These are phyloP conservation scores for Craniophora ligustri DNA, from an alignment of 2,888 invertebrate genomes.

Conservation along the genomic window DNA sequence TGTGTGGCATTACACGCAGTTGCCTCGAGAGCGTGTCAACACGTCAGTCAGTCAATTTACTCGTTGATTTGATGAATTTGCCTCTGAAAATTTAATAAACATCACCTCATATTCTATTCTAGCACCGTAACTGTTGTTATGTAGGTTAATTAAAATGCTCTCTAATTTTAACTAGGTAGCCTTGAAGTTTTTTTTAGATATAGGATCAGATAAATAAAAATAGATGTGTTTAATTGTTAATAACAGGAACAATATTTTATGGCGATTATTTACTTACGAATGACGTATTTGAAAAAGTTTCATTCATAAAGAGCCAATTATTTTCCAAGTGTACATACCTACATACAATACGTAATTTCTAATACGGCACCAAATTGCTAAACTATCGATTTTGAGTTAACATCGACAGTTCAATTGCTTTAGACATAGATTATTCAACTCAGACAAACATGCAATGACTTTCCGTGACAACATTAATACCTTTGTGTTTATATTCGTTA, in stretches of 20 bases:
- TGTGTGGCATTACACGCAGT: slow-evolving; percentile 29
- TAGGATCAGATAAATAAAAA: no score
- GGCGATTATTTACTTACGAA: no score
- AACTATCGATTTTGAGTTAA: slow-evolving; percentile 32
- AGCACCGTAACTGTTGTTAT: not conserved
- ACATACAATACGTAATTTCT: not conserved
- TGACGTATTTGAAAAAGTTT: no score
- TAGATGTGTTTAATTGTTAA: no score
- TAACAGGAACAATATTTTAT: no score
- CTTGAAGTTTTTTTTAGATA: not conserved
- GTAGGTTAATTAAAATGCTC: not conserved
- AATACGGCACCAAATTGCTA: slow-evolving; percentile 6
- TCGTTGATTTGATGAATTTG: slow-evolving; percentile 10
- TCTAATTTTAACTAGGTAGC: not conserved
- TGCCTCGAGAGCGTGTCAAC: slow-evolving; percentile 20
- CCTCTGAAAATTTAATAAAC: not conserved
- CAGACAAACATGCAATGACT: slow-evolving; percentile 19
- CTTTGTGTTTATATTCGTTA: slow-evolving; percentile 17
- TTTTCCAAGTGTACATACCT: no score
- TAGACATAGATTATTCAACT: slow-evolving; percentile 32
- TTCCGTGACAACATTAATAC: slow-evolving; percentile 27
- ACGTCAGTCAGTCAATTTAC: slow-evolving; percentile 10
- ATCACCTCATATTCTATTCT: not conserved
- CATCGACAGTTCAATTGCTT: slow-evolving; percentile 13
- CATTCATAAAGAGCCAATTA: no score